Conservation (phyloP, 2,797 vertebrate species). For the Neolamprologus multifasciatus region DNA sequence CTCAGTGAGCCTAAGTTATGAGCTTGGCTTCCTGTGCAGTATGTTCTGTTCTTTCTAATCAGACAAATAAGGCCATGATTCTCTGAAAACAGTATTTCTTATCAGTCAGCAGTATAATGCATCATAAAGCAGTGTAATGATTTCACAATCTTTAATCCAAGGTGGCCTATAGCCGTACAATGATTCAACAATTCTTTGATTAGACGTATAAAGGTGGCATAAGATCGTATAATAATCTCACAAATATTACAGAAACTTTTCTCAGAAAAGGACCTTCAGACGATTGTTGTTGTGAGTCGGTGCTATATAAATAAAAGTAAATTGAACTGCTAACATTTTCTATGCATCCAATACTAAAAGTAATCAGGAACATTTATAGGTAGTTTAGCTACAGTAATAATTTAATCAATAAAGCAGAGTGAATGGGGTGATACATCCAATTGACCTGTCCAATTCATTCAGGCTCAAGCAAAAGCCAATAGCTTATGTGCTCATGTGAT, state of each 20-base stretch:
- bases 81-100: not conserved
- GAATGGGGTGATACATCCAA: rapidly evolving
- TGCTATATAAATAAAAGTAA: not conserved
- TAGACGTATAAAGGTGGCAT: not conserved
- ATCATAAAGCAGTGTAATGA: not conserved
- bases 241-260: not conserved
- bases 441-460: not conserved
- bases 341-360: not conserved
- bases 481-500: not conserved
- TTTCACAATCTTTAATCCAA: not conserved
- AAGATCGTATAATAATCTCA: not conserved
- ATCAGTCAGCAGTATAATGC: not conserved
- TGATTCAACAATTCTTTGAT: not conserved
- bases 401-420: not conserved
- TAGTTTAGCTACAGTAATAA: not conserved
- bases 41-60: not conserved
- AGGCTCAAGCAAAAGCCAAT: not conserved
- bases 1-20: rapidly evolving
- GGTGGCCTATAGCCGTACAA: not conserved
- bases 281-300: rapidly evolving
- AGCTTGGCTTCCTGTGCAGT: not conserved
- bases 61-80: not conserved
- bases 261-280: not conserved
- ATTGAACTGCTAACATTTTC: not conserved
- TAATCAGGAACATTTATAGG: not conserved